A percentile compares a stretch with the other conserved stretches of the same genome.
These are phyloP conservation scores for Periophthalmus magnuspinnatus DNA, from an alignment of 2,797 vertebrate species.

Conservation along the genomic window DNA sequence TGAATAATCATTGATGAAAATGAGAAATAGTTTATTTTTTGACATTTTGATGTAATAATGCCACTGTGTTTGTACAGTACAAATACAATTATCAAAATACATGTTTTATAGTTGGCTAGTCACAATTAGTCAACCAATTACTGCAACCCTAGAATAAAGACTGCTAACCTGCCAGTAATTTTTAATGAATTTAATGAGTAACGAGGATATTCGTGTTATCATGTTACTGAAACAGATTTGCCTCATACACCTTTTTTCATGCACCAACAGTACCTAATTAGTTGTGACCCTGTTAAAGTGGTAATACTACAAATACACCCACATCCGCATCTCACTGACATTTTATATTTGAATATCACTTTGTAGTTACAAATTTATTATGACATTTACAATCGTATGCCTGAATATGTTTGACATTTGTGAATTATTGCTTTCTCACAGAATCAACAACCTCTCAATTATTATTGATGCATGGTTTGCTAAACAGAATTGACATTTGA, in stretches of 20 bases:
- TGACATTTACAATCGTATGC: background rate
- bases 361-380: background rate
- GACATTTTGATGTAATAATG: too few species aligned
- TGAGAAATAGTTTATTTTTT: too few species aligned
- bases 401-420: slow-evolving; percentile 1
- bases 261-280: background rate
- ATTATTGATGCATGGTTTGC: background rate
- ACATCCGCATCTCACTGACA: background rate
- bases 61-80: too few species aligned
- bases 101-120: too few species aligned
- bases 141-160: too few species aligned
- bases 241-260: background rate
- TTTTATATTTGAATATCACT: slow-evolving; percentile 3
- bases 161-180: too few species aligned
- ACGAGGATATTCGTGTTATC: background rate
- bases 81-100: too few species aligned
- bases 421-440: slow-evolving; percentile 5
- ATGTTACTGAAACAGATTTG: background rate
- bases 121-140: too few species aligned
- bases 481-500: slow-evolving; percentile 13
- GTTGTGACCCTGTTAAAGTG: background rate
- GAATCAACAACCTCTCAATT: slow-evolving; percentile 9
- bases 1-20: too few species aligned
- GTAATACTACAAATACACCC: background rate
- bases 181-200: too few species aligned